phyloP scores from a whole-genome alignment of 2,113 vertebrate genomes.

The Gobio gobio region DNA sequence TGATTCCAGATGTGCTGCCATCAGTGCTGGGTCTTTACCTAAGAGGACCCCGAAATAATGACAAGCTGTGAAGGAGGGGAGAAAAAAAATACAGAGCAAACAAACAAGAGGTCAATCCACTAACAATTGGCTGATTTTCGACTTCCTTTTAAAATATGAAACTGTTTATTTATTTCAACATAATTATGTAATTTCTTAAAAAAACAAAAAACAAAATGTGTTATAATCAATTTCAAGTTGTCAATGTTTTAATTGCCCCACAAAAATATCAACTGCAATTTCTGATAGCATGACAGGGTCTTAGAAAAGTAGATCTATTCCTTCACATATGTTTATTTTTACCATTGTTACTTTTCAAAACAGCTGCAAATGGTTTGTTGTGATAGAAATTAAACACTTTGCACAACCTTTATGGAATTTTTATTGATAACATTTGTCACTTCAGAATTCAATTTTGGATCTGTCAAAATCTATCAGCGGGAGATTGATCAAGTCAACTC shows the following conservation, averaged over 20 bases:
- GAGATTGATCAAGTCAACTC: conserved; percentile 53
- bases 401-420: neutral
- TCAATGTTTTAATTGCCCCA: neutral
- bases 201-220: neutral
- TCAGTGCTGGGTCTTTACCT: conserved; percentile 64
- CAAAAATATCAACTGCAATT: neutral
- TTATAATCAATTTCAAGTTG: neutral
- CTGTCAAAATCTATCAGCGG: conserved; percentile 53
- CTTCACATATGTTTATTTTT: neutral
- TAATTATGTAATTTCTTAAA: neutral
- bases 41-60: conserved; percentile 69
- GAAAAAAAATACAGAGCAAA: conserved; percentile 36
- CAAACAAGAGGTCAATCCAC: conserved; percentile 42
- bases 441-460: neutral
- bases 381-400: conserved; percentile 18
- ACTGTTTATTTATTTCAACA: neutral
- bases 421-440: conserved; percentile 27
- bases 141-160: neutral
- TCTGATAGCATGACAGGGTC: neutral
- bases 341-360: neutral
- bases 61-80: conserved; percentile 48
- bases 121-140: neutral
- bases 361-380: conserved; percentile 16
- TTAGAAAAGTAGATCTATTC: neutral
- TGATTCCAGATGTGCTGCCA: conserved; percentile 79